phyloP scores from a whole-genome alignment of 2,888 invertebrate genomes.

The Conchocele bisecta region DNA sequence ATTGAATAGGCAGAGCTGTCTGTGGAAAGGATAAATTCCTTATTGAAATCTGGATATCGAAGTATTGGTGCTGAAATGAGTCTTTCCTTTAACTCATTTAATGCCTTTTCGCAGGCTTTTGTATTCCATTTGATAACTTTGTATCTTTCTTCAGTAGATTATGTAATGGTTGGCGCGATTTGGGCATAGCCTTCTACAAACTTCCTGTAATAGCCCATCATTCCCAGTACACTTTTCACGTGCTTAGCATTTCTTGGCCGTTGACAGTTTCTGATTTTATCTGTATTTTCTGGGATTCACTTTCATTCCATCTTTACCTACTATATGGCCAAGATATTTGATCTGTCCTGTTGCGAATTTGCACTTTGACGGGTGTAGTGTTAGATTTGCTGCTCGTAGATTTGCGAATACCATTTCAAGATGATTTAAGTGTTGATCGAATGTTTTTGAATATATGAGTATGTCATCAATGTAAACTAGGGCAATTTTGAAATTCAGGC shows the following conservation, averaged over 20 bases:
- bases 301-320: conserved; percentile 32
- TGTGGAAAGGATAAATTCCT: conserved; percentile 24
- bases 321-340: conserved; percentile 44
- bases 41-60: conserved; percentile 31
- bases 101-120: conserved; percentile 23
- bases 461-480: conserved; percentile 54
- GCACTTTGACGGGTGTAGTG: conserved; percentile 47
- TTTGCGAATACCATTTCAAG: conserved; percentile 29
- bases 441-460: conserved; percentile 26
- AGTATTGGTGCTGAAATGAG: conserved; percentile 34
- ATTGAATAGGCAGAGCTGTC: conserved; percentile 37
- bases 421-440: conserved; percentile 38
- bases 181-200: conserved; percentile 38
- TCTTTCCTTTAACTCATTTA: conserved; percentile 15
- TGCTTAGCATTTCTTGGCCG: conserved; percentile 20
- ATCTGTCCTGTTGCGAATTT: conserved; percentile 28
- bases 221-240: conserved; percentile 31
- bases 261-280: conserved; percentile 1
- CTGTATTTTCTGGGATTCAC: conserved; percentile 23
- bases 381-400: conserved; percentile 33
- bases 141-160: conserved; percentile 30
- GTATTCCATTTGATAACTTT: conserved; percentile 35
- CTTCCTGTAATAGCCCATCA: conserved; percentile 28
- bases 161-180: conserved; percentile 32
- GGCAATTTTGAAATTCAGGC: conserved; percentile 35